phyloP scores from a whole-genome alignment of 2,888 invertebrate genomes.

The Ophioninae sp. region DNA sequence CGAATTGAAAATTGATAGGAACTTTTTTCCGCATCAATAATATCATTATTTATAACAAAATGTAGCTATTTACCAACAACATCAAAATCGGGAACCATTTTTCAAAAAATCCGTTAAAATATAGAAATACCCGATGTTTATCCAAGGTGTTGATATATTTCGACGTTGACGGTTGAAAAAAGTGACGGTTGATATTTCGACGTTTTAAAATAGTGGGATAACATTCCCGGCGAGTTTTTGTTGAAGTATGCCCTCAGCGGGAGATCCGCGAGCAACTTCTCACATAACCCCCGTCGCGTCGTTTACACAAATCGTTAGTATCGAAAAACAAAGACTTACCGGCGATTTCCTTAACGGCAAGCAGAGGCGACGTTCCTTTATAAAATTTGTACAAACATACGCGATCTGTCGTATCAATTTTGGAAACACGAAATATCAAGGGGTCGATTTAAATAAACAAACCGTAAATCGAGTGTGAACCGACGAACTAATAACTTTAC shows the following conservation, averaged over 20 bases:
- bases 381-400: not conserved
- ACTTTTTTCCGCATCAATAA: no score
- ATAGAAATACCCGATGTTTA: no score
- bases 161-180: no score
- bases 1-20: no score
- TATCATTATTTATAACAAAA: no score
- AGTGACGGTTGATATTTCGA: not conserved
- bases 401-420: not conserved
- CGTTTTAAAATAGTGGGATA: not conserved
- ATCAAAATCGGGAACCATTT: no score
- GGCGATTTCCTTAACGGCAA: not conserved
- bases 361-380: not conserved
- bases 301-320: constrained; percentile 23
- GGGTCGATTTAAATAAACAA: not conserved
- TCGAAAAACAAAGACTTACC: constrained; percentile 12
- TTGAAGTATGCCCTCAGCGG: not conserved
- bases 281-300: not conserved
- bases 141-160: no score
- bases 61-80: no score
- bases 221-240: not conserved
- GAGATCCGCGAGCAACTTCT: not conserved
- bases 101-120: no score
- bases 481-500: constrained; percentile 9
- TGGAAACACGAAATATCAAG: not conserved
- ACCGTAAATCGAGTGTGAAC: not conserved